Conservation (phyloP, 2,888 invertebrate genomes). For the Drosophila cyrtoloma region DNA sequence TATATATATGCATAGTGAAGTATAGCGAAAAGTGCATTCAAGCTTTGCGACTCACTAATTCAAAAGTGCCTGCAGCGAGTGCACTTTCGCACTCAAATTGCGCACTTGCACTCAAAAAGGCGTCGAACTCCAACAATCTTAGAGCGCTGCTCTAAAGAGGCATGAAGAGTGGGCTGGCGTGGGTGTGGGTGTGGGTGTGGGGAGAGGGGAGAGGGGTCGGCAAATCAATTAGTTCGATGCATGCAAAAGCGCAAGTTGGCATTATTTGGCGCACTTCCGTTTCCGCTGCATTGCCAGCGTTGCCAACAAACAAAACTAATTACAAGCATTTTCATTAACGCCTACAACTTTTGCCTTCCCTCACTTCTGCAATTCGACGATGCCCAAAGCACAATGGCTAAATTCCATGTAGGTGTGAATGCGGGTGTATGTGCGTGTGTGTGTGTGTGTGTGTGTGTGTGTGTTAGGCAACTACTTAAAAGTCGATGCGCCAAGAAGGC, state of each 20-base stretch:
- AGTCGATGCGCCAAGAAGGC: slow-evolving; percentile 73
- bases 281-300: slow-evolving; percentile 49
- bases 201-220: slow-evolving; percentile 9
- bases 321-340: slow-evolving; percentile 80
- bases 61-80: not conserved
- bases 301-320: slow-evolving; percentile 80
- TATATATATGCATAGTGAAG: not conserved
- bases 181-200: not conserved
- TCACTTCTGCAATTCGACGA: slow-evolving; percentile 2
- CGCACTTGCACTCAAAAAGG: slow-evolving; percentile 40
- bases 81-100: slow-evolving; percentile 5
- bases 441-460: slow-evolving; percentile 27
- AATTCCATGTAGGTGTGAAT: slow-evolving; percentile 10
- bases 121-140: not conserved
- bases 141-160: not conserved
- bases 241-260: slow-evolving; percentile 71
- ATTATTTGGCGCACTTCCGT: slow-evolving; percentile 73
- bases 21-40: not conserved
- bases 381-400: slow-evolving; percentile 13
- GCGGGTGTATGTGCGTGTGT: slow-evolving; percentile 10
- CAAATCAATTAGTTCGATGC: slow-evolving; percentile 80
- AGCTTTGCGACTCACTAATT: not conserved
- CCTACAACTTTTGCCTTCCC: slow-evolving; percentile 58
- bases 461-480: slow-evolving; percentile 72
- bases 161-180: not conserved